These are phyloP conservation scores for Periophthalmodon schlosseri DNA, from an alignment of 2,113 vertebrate genomes.

Conservation along the genomic window DNA sequence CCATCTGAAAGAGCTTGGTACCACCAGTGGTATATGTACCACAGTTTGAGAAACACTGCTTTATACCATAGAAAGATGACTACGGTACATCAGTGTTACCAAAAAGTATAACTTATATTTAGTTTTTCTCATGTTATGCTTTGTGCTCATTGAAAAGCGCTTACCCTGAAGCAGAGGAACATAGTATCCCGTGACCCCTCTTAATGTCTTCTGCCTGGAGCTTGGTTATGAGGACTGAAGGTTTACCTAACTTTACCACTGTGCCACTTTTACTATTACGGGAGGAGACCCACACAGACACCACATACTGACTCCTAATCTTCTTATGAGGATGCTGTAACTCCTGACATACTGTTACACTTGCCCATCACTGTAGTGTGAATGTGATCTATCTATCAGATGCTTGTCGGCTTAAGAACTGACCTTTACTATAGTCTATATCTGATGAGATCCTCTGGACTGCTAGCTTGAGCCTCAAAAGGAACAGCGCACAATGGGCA, in stretches of 20 bases:
- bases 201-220: too few species aligned
- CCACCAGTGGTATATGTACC: too few species aligned
- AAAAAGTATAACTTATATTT: too few species aligned
- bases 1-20: too few species aligned
- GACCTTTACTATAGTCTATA: constrained; percentile 33
- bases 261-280: not conserved
- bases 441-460: constrained; percentile 25
- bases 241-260: too few species aligned
- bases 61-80: too few species aligned
- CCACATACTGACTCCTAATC: not conserved
- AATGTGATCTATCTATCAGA: constrained; percentile 20
- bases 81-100: too few species aligned
- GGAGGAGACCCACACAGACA: not conserved
- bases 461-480: constrained; percentile 10
- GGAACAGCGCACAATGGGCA: constrained; percentile 37
- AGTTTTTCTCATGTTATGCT: too few species aligned
- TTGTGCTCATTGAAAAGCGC: too few species aligned
- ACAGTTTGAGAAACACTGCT: too few species aligned
- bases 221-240: not conserved
- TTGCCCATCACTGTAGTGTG: constrained; percentile 7
- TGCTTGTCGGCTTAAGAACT: constrained; percentile 32
- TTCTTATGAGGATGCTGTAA: constrained; percentile 5
- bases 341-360: constrained; percentile 8
- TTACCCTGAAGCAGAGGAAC: too few species aligned
- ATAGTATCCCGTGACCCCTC: too few species aligned